Evolutionary conservation across 2,888 invertebrate genomes (phyloP), one percentile per base, ranked within the genome.

Genomic region (Drosophila birchii): DNA sequence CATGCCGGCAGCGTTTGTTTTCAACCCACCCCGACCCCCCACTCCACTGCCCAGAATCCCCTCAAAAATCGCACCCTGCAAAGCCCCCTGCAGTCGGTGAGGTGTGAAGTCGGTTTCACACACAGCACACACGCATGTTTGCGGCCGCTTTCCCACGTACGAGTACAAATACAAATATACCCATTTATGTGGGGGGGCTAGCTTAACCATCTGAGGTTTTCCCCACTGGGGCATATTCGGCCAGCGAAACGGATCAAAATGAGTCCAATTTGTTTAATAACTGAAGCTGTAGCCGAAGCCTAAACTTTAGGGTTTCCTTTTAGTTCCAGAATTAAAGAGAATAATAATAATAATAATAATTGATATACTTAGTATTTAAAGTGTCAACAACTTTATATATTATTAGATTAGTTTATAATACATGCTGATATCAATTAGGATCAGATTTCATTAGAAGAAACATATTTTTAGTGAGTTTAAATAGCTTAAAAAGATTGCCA

Each of bases 1-100:
- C 87, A n/a, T 79, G 84, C 84, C 82, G 73, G 43, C 73, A 75
- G 80, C 88, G 79, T 85, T 84, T 85, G 87, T 87, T 87, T 85
- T 79, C 68, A 23, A 11, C 9, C n/a, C n/a, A n/a, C n/a, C n/a
- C n/a, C n/a, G n/a, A n/a, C n/a, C n/a, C 51, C 34, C 32, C 49
- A 12, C 32, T 1, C 20, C 23, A 7, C 20, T 5, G 14, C 14
- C 43, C 14, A 23, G 3, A 57, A 26, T 8, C 20, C 57, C 60
- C 14, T 5, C 14, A 34, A 23, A 38, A 53, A 53, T 41, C 23
- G 23, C 29, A 6, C 18, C 14, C 32, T 49, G 12, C 45, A 14
- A 55, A 23, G 23, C 45, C 36, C 23, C 38, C 54, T 26, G 59
- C 59, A 45, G 49, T 54, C 62, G 68, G 55, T 53, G 83, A 86